Percentiles rank a stretch among this genome's conserved stretches.
phyloP scores from a whole-genome alignment of 2,888 invertebrate genomes.

The Drosophila meridionalis region DNA sequence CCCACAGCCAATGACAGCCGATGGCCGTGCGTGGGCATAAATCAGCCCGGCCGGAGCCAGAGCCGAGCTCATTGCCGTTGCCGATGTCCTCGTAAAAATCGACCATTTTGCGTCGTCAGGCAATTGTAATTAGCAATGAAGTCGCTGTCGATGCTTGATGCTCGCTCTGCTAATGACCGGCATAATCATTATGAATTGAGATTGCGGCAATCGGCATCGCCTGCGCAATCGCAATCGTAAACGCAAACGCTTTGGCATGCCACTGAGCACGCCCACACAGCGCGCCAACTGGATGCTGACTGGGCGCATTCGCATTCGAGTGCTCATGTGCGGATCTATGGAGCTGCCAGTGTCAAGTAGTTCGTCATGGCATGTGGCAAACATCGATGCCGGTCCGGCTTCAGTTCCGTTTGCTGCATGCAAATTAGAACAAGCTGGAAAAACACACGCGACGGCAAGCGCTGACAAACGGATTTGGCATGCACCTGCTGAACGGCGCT shows the following conservation, averaged over 20 bases:
- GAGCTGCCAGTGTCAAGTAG: slow-evolving; percentile 53
- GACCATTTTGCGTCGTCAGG: slow-evolving; percentile 28
- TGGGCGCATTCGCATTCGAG: background rate
- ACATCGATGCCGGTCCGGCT: slow-evolving; percentile 54
- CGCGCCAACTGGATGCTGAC: slow-evolving; percentile 15
- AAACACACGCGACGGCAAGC: slow-evolving; percentile 60
- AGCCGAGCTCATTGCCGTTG: slow-evolving; percentile 9
- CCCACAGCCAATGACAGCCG: slow-evolving; percentile 38
- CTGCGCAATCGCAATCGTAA: slow-evolving; percentile 21
- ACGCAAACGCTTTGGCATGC: slow-evolving; percentile 27
- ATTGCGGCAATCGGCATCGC: slow-evolving; percentile 54
- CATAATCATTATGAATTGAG: slow-evolving; percentile 72
- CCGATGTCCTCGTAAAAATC: slow-evolving; percentile 55
- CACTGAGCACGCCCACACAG: slow-evolving; percentile 56
- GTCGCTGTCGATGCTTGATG: slow-evolving; percentile 23
- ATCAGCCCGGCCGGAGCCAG: slow-evolving; percentile 48
- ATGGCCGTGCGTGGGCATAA: slow-evolving; percentile 63
- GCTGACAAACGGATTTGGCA: slow-evolving; percentile 77
- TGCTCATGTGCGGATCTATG: background rate
- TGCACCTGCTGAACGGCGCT: slow-evolving; percentile 59
- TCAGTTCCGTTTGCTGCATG: slow-evolving; percentile 77
- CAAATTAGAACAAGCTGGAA: slow-evolving; percentile 74
- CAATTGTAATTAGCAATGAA: slow-evolving; percentile 65
- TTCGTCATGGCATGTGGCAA: slow-evolving; percentile 71
- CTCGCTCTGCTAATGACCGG: slow-evolving; percentile 50